Conservation (phyloP, 64 coral and sea anemone genomes). For the Stylophora pistillata region DNA sequence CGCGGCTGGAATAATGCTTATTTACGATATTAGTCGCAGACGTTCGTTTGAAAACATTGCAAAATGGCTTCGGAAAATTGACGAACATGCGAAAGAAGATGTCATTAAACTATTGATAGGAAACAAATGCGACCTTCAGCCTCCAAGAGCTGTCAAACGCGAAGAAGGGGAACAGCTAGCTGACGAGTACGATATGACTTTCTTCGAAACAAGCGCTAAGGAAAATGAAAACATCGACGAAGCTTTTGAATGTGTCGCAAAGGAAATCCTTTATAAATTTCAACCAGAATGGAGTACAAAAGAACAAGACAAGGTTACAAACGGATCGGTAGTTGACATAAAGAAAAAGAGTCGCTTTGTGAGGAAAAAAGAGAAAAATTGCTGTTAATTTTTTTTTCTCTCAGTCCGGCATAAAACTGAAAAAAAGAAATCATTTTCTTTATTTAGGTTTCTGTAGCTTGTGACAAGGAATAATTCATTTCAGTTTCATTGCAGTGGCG, state of each 20-base stretch:
- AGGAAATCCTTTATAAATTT: conserved; percentile 7
- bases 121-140: conserved; percentile 81
- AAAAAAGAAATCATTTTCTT: neutral
- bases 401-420: neutral
- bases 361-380: neutral
- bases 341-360: neutral
- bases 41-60: conserved; percentile 77
- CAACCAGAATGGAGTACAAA: conserved; percentile 9
- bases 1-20: conserved; percentile 78
- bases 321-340: neutral
- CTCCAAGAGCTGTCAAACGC: conserved; percentile 6
- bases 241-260: neutral
- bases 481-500: neutral
- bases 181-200: conserved; percentile 22
- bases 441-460: neutral
- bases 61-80: conserved; percentile 80
- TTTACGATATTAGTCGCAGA: conserved; percentile 75
- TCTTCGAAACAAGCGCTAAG: conserved; percentile 40
- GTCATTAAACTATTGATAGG: conserved; percentile 72
- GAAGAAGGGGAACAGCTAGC: conserved; percentile 28
- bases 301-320: neutral
- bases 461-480: neutral
- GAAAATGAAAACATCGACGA: conserved; percentile 25
- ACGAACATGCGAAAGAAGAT: conserved; percentile 87
- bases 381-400: neutral